Conservation (phyloP, 2,888 invertebrate species). For the Liopterus haemorrhoidalis region DNA sequence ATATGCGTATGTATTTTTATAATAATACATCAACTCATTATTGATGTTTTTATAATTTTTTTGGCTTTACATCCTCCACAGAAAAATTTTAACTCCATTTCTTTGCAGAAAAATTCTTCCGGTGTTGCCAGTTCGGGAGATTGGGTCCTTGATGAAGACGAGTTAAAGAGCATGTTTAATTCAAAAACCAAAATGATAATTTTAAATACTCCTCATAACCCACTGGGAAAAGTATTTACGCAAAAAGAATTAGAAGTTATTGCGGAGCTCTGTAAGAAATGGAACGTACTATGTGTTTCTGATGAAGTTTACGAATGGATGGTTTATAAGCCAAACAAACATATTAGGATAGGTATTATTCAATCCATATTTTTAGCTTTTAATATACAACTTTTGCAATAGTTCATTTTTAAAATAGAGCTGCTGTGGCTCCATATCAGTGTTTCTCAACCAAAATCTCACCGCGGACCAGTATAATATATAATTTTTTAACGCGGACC, state of each 20-base stretch:
- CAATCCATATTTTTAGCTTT: no score
- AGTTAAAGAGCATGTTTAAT: slow-evolving; percentile 75
- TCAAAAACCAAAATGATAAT: slow-evolving; percentile 89
- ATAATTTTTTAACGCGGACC: no score
- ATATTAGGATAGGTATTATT: slow-evolving; percentile 91
- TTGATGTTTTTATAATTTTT: slow-evolving; percentile 1
- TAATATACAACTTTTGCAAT: no score
- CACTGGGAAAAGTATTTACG: slow-evolving; percentile 85
- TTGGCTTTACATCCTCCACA: slow-evolving; percentile 10
- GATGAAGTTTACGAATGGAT: slow-evolving; percentile 99
- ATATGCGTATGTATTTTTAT: slow-evolving; percentile 1
- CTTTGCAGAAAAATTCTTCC: slow-evolving; percentile 37
- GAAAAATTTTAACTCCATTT: slow-evolving; percentile 7
- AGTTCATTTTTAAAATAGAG: no score
- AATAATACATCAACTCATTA: slow-evolving; percentile 9
- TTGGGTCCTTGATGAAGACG: slow-evolving; percentile 80
- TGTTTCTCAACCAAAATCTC: no score
- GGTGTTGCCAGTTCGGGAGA: slow-evolving; percentile 66
- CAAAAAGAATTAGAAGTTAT: slow-evolving; percentile 65
- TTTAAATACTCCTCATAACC: slow-evolving; percentile 97
- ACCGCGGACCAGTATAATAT: no score
- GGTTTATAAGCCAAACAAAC: slow-evolving; percentile 73
- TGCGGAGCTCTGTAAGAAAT: slow-evolving; percentile 83
- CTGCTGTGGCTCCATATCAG: no score
- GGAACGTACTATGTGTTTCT: slow-evolving; percentile 85